These are phyloP conservation scores for Brachyistius frenatus DNA, from an alignment of 2,113 vertebrate genomes.

Conservation along the genomic window DNA sequence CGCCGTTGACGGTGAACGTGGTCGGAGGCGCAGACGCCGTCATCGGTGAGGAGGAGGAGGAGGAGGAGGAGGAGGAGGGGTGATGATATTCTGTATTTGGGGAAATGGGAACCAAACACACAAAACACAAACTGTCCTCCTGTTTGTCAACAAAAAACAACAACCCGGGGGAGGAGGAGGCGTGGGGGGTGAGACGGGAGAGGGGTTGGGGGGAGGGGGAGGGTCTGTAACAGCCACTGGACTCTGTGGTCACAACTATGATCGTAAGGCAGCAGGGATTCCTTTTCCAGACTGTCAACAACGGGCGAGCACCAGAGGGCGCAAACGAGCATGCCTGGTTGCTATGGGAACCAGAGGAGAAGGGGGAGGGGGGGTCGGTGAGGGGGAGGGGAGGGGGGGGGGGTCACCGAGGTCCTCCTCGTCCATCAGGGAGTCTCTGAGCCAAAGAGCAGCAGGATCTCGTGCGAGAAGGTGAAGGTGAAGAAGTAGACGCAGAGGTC, in stretches of 20 bases:
- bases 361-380: neutral
- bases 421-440: conserved; percentile 85
- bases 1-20: too few relatives aligned
- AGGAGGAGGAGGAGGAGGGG: neutral
- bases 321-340: conserved; percentile 34
- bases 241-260: neutral
- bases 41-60: neutral
- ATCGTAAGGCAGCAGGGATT: conserved; percentile 29
- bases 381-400: neutral
- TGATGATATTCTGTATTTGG: neutral
- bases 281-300: neutral
- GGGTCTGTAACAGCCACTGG: too few relatives aligned
- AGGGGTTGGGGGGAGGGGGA: too few relatives aligned
- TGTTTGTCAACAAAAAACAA: neutral
- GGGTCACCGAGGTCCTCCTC: neutral
- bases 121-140: neutral
- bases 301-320: conserved; percentile 20
- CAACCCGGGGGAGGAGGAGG: neutral
- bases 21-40: too few relatives aligned
- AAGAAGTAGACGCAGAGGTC: conserved; percentile 98
- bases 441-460: conserved; percentile 87
- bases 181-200: too few relatives aligned
- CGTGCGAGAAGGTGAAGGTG: conserved; percentile 94
- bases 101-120: neutral
- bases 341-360: neutral